Conservation (phyloP, 2,797 vertebrate genomes). For the Hoplostethus mediterraneus region DNA sequence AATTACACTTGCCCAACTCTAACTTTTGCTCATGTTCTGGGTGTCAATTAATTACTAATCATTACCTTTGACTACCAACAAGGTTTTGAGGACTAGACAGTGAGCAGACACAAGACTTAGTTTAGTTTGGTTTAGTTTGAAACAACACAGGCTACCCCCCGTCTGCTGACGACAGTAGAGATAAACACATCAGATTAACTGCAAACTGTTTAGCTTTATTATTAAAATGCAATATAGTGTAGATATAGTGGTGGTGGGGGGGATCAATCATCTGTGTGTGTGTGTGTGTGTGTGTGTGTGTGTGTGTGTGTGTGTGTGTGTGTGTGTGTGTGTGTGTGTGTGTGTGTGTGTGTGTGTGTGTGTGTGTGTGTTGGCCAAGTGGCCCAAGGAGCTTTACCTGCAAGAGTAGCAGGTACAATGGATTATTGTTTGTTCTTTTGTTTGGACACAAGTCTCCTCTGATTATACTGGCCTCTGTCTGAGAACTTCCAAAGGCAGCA, state of each 20-base stretch:
- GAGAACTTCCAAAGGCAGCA: too few species aligned
- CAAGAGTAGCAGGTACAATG: too few species aligned
- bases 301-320: not conserved
- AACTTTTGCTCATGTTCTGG: slow-evolving; percentile 10
- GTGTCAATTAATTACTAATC: not conserved
- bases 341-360: slow-evolving; percentile 6
- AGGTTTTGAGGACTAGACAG: not conserved
- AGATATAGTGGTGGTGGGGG: too few species aligned
- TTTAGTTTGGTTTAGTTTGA: not conserved
- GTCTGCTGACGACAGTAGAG: too few species aligned
- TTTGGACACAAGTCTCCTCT: too few species aligned
- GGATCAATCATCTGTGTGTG: not conserved
- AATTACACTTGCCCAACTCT: slow-evolving; percentile 10
- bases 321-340: slow-evolving; percentile 9
- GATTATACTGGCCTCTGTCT: too few species aligned
- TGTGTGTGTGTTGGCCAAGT: too few species aligned
- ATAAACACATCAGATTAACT: too few species aligned
- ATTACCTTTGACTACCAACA: not conserved
- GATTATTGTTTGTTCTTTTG: too few species aligned
- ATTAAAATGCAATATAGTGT: not conserved
- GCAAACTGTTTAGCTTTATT: too few species aligned
- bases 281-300: slow-evolving; percentile 6
- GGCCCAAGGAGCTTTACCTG: too few species aligned
- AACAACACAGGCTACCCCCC: too few species aligned
- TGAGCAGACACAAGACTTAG: not conserved